Evolutionary conservation across 2,888 invertebrate species (phyloP), one percentile per base, ranked within the genome.

Genomic region (Corythucha ciliata): DNA sequence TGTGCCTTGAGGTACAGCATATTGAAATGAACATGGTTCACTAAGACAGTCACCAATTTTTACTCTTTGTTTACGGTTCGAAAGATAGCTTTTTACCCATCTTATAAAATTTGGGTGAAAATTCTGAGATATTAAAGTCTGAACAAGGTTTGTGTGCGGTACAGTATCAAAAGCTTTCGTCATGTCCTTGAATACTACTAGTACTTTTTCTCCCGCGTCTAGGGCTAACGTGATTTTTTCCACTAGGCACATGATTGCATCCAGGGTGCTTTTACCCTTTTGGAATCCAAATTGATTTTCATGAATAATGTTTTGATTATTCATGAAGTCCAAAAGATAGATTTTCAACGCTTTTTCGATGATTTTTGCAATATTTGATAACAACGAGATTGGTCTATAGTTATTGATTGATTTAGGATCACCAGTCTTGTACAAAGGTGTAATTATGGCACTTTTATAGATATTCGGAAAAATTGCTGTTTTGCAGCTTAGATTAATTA

Each of bases 81-180:
- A 12, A n/a, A 46, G 33, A 20, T 47, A 36, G 21, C 26, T 47
- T 10, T 22, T 14, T 12, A 27, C n/a, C 47, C 47, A 47, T 24
- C 14, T 22, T 12, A 25, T 47, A 16, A 47, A 47, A 14, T 24
- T 20, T 12, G 47, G 37, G 16, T 37, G 34, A 24, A 47, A 47
- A 36, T 47, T 47, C 16, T 26, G 12, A 16, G 10, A 6, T 14
- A 8, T 37, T 3, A 40, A 21, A 18, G 40, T 27, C 14, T 48
- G 5, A 14, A 48, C 14, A 3, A 48, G 20, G 10, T 39, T 16
- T 10, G 26, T 27, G 29, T 48, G 48, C 12, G 48, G 48, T 2
- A 29, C 26, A 2, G 48, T 40, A 29, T 48, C 48, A 20, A 39
- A 48, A n/a, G 40, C 48, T 40, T 48, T 48, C 10, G 40, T 48